Evolutionary conservation across 2,113 vertebrate species (phyloP).

Genomic region (Rattus norvegicus): GRCr8 NC_086029.1:49368001-49368500

Average conservation of each 20-base stretch:
- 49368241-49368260: no score
- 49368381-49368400: neutral
- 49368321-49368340: neutral
- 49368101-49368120: neutral
- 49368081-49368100: neutral
- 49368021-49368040: neutral
- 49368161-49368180: neutral
- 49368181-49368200: neutral
- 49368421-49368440: fast-evolving
- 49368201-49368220: fast-evolving
- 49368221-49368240: no score
- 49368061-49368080: no score
- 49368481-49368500: neutral
- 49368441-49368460: neutral
- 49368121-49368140: neutral
- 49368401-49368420: neutral
- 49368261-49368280: neutral
- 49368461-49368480: neutral
- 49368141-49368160: neutral
- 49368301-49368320: no score
- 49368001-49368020: no score
- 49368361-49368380: neutral
- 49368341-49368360: neutral
- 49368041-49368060: neutral
- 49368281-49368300: fast-evolving